These are phyloP conservation scores for Nyleta sp. DNA, from an alignment of 2,888 invertebrate species.

Conservation along the genomic window DNA sequence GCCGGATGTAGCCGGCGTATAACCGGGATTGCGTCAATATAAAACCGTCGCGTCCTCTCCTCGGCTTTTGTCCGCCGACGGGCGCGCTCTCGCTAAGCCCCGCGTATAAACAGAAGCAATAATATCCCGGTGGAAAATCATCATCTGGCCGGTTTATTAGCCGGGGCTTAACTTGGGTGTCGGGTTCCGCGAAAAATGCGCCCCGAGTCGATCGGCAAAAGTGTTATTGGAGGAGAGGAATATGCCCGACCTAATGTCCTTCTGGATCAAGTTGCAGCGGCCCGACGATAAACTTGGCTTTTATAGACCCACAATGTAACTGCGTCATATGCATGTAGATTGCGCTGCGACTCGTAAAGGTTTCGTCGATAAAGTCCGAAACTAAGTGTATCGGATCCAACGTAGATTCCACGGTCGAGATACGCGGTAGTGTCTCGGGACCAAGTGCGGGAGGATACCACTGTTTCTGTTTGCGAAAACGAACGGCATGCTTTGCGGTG, in stretches of 20 bases:
- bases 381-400: constrained; percentile 12
- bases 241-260: constrained; percentile 3
- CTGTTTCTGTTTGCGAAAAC: too few relatives aligned
- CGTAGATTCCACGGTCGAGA: too few relatives aligned
- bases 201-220: background rate
- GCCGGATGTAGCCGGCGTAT: constrained; percentile 64
- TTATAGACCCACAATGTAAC: constrained; percentile 43
- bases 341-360: constrained; percentile 14
- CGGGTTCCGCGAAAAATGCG: background rate
- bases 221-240: background rate
- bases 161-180: constrained; percentile 12
- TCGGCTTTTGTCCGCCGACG: constrained; percentile 35
- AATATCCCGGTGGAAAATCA: constrained; percentile 43
- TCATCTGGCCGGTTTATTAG: constrained; percentile 45
- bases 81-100: constrained; percentile 30
- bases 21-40: constrained; percentile 57
- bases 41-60: constrained; percentile 54
- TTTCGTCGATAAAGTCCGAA: constrained; percentile 31
- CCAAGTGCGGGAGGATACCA: too few relatives aligned
- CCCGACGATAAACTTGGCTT: constrained; percentile 28
- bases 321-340: constrained; percentile 41
- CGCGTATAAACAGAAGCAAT: constrained; percentile 53
- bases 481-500: too few relatives aligned
- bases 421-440: too few relatives aligned
- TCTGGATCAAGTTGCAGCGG: constrained; percentile 30